Evolutionary conservation across 2,113 vertebrate genomes (phyloP).

Genomic region (Orientallactaga bullata): DNA sequence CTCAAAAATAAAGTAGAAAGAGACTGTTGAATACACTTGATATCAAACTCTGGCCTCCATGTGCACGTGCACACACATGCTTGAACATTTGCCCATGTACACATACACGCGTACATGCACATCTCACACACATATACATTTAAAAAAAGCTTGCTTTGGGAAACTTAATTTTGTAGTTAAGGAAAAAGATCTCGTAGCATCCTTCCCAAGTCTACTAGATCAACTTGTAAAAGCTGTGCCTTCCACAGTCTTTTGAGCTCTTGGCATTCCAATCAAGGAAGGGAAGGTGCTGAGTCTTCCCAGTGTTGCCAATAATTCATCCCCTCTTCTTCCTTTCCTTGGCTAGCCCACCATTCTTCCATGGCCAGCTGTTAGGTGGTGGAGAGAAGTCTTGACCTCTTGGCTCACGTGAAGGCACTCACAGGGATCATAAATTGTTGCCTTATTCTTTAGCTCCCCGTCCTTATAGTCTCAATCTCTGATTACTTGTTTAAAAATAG

Average conservation of each 20-base stretch:
- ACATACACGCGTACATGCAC: no score
- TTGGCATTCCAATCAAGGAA: not conserved
- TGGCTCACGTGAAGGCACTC: not conserved
- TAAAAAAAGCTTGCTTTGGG: not conserved
- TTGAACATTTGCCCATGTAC: no score
- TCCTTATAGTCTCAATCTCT: not conserved
- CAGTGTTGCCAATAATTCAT: not conserved
- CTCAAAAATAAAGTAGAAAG: no score
- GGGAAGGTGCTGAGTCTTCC: not conserved
- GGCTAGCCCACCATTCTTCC: not conserved
- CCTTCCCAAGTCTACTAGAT: not conserved
- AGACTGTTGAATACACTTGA: no score
- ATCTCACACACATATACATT: no score
- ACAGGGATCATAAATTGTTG: not conserved
- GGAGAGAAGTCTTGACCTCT: not conserved
- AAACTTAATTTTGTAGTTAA: conserved; percentile 53
- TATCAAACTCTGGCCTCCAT: no score
- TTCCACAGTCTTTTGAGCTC: not conserved
- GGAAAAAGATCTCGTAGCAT: not conserved
- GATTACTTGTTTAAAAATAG: not conserved
- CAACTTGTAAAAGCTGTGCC: not conserved
- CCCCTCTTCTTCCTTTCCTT: not conserved
- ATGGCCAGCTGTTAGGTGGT: not conserved
- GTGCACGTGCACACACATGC: no score
- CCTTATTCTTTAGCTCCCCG: not conserved